These are phyloP conservation scores for Planiliza haematocheilus DNA, from an alignment of 2,113 vertebrate genomes.

Conservation along the genomic window DNA sequence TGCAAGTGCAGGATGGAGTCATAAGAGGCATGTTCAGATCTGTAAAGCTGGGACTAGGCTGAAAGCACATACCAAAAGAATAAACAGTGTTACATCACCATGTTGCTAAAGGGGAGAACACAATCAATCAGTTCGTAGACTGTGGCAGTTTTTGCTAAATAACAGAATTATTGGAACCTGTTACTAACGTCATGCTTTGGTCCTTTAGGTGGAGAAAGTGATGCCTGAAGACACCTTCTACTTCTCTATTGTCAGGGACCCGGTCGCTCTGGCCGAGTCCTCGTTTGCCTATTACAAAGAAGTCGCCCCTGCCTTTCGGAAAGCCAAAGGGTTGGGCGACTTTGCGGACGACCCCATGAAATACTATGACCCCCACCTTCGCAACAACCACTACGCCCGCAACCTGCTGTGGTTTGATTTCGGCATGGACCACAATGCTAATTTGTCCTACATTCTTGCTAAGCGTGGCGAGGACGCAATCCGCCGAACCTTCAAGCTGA, in stretches of 20 bases:
- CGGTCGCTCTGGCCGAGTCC: constrained; percentile 87
- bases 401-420: constrained; percentile 94
- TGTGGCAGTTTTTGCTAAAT: neutral
- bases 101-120: too few species aligned
- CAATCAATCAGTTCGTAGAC: too few species aligned
- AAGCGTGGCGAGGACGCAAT: constrained; percentile 73
- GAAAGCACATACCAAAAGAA: too few species aligned
- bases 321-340: constrained; percentile 84
- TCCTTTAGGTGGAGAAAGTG: constrained; percentile 88
- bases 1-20: too few species aligned
- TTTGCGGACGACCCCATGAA: constrained; percentile 85
- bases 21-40: too few species aligned
- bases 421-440: constrained; percentile 84
- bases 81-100: too few species aligned
- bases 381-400: constrained; percentile 90
- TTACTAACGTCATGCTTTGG: too few species aligned
- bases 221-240: constrained; percentile 92
- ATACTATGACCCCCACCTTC: constrained; percentile 83
- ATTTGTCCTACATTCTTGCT: constrained; percentile 76
- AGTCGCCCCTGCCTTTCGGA: constrained; percentile 88
- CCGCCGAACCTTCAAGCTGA: constrained; percentile 84
- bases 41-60: too few species aligned
- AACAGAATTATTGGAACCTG: too few species aligned
- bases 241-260: constrained; percentile 93
- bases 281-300: constrained; percentile 92